Base-by-base conservation (phyloP, 1,140 invertebrate species). In the Ips nitidus region DNA sequence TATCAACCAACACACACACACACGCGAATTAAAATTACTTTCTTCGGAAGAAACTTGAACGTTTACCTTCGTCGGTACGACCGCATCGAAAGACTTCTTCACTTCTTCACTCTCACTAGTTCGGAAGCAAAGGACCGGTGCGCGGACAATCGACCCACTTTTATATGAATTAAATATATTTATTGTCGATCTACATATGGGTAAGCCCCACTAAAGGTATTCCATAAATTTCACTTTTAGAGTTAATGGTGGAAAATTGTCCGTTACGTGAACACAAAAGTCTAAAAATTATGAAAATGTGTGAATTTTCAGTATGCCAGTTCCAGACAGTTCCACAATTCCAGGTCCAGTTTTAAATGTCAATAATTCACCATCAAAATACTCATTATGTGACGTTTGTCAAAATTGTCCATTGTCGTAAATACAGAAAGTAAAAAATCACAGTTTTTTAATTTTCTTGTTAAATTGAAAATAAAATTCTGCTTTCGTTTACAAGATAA, bases 31-130 rank as follows among this genome's bases (percentile, higher is more conserved):
- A 37, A 43, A 7, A 56, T 43, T 66, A 56, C 64, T 64, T 64
- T 52, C 64, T 64, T 53, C 62, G 62, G 40, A 55, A 64, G 52
- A 64, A 64, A 52, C 45, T 62, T 62, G 2, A 45, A 40, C 61
- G 61, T 40, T 64, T n/a, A 64, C 52, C 41, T 56, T 66, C 55
- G 7, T 42, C 52, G 64, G 41, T 8, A n/a, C 57, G 56, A 59
- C 65, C 37, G 42, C 52, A 57, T 57, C 22, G 38, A 37, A 3
- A 52, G 4, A 47, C 42, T 37, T 38, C 43, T 41, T 43, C 40
- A 59, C 65, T 60, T 67, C 65, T 67, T 67, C 65, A 67, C 65
- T 67, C 65, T 67, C 65, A 67, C 65, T 67, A 7, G 2, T 41
- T 52, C 41, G 41, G 50, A 42, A 42, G 40, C 8, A 41, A 58